Base-by-base conservation (phyloP, 2,888 invertebrate genomes). In the Lordiphosa fenestrarum region DNA sequence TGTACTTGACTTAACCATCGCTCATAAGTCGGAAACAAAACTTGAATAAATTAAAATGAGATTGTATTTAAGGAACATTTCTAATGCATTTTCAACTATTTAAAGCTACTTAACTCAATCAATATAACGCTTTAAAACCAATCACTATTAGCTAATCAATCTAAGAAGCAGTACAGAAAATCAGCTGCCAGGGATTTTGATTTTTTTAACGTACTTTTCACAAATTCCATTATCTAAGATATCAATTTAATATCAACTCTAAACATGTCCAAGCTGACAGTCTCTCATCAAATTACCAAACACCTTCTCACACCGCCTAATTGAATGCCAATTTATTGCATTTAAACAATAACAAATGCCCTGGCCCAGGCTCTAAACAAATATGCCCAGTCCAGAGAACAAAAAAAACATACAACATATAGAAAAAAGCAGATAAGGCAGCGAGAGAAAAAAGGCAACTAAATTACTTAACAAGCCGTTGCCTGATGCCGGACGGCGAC, bases 401-500 rank as follows among this genome's bases (percentile, higher is more conserved):
- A 49, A 41, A 40, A 55, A 56, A 50, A 51, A 40, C 21, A 40
- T 33, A 60, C 35, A 59, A 61, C 55, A 61, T 50, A 61, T 42
- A 35, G 7, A 33, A 54, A 15, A 30, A 37, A 12, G 6, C 13
- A 39, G 39, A 48, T 21, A 19, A 47, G 30, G n/a, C 37, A 23
- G 12, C 19, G 39, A 58, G 48, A 59, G 56, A 57, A 59, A 51
- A 62, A 53, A 70, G 53, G 57, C 71, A 82, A 83, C 73, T 83
- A 78, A 78, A 78, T 78, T 78, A 78, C 83, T 78, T 78, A 78
- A 78, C 77, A 80, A 78, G 77, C 82, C 68, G 63, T 53, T 70
- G 55, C 25, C 25, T 7, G 58, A 33, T 6, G 49, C 13, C 13
- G 59, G 64, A 51, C 48, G 25, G 36, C 6, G 23, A 15, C 36